These are phyloP conservation scores for Andrena dorsata DNA, from an alignment of 2,888 invertebrate species.

Conservation along the genomic window DNA sequence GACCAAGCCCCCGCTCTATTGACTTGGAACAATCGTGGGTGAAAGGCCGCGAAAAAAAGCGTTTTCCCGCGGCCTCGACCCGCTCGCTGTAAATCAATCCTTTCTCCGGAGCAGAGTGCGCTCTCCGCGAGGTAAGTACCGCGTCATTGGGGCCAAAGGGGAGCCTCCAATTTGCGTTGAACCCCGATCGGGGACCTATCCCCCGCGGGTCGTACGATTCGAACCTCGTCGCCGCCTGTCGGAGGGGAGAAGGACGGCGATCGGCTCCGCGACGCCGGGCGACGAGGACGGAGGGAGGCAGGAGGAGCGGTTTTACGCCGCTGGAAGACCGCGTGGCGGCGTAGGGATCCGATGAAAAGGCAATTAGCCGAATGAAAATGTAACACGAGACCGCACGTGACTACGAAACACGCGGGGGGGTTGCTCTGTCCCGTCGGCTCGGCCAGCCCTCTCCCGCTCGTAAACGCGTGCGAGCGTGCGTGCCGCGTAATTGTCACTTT, in stretches of 20 bases:
- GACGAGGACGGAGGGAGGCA: slow-evolving; percentile 23
- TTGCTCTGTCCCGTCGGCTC: slow-evolving; percentile 38
- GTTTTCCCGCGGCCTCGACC: slow-evolving; percentile 16
- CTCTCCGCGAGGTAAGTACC: slow-evolving; percentile 41
- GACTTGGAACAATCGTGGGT: slow-evolving; percentile 21
- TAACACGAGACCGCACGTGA: slow-evolving; percentile 85
- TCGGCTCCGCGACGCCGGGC: slow-evolving; percentile 31
- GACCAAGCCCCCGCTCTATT: slow-evolving; percentile 13
- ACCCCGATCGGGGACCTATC: slow-evolving; percentile 58
- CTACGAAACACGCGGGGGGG: slow-evolving; percentile 72
- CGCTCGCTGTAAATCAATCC: slow-evolving; percentile 33
- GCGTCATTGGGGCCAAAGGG: slow-evolving; percentile 41
- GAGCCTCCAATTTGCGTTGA: slow-evolving; percentile 69
- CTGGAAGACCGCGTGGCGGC: slow-evolving; percentile 45
- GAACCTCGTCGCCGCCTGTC: slow-evolving; percentile 56
- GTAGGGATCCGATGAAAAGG: slow-evolving; percentile 79
- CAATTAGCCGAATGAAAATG: slow-evolving; percentile 85
- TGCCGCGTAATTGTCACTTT: slow-evolving; percentile 83
- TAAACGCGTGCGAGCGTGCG: slow-evolving; percentile 64
- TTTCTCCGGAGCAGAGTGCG: slow-evolving; percentile 47
- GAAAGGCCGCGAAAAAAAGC: slow-evolving; percentile 31
- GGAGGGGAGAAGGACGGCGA: not conserved
- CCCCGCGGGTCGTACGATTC: slow-evolving; percentile 62
- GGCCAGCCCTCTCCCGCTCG: slow-evolving; percentile 40
- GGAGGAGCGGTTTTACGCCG: slow-evolving; percentile 41